phyloP scores from a whole-genome alignment of 1,140 invertebrate species.

The Watersipora subatra region DNA sequence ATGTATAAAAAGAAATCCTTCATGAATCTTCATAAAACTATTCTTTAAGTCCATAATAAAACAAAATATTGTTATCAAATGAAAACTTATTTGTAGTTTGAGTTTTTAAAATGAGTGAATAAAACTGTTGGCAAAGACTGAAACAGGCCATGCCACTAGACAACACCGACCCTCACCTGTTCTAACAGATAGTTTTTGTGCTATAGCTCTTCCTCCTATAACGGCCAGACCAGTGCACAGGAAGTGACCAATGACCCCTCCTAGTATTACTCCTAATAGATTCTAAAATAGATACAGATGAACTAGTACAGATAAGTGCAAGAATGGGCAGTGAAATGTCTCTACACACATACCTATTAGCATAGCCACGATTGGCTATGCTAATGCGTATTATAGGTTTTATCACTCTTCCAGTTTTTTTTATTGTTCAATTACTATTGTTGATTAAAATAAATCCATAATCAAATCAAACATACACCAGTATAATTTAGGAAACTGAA shows the following conservation, averaged over 20 bases:
- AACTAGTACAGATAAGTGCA: neutral
- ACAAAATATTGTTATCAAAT: neutral
- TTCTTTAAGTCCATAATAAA: slow-evolving; percentile 10
- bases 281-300: slow-evolving; percentile 47
- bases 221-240: slow-evolving; percentile 92
- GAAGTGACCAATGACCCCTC: slow-evolving; percentile 80
- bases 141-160: too few species aligned
- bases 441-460: slow-evolving; percentile 14
- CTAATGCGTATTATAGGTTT: too few species aligned
- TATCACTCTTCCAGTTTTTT: neutral
- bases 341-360: neutral
- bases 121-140: neutral
- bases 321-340: neutral
- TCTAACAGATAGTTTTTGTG: slow-evolving; percentile 83
- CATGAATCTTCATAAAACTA: too few species aligned
- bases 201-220: slow-evolving; percentile 83
- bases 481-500: too few species aligned
- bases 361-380: too few species aligned
- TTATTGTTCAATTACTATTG: neutral
- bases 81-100: neutral
- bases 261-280: slow-evolving; percentile 79
- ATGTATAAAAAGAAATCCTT: too few species aligned
- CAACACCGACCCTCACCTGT: slow-evolving; percentile 62
- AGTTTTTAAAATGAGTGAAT: neutral
- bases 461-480: neutral